Base-by-base conservation (phyloP, 2,113 vertebrate genomes). In the Coptodon bakossiorum region DNA sequence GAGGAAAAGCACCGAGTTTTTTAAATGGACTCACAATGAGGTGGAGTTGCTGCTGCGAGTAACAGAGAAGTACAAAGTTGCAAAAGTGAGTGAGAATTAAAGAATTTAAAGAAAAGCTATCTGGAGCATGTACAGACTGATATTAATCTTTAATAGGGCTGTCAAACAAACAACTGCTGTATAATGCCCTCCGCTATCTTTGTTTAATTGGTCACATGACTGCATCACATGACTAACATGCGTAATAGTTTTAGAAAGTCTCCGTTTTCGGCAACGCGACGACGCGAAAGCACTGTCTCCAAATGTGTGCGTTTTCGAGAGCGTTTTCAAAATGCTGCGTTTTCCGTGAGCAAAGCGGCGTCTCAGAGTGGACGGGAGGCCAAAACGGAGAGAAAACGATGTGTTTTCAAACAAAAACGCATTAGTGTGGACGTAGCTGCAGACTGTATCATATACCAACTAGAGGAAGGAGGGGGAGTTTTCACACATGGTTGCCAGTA, bases 351-450 rank as follows among this genome's bases (percentile, higher is more conserved):
- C 56, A 5, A 29, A 59, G 16, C 0, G 13, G 0, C 24, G 0
- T 59, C 56, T 59, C 56, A 59, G 56, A 29, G 27, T 59, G 56
- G 7, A 59, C 13, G 2, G 5, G 56, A 59, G 56, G 56, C 27
- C 56, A 59, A 59, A 59, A 59, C 1, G 7, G 56, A 59, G 56
- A 59, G 27, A 59, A 59, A 59, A 59, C 9, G 7, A 59, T 59
- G 54, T 56, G 27, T 59, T 29, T 59, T 59, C 13, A 59, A 0
- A 29, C 0, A 0, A 57, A 57, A 59, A 59, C 1, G 7, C 7
- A 59, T 59, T 59, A 7, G 24, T 29, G 56, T 8, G 54, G 3
- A 52, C 50, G 43, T 16, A 14, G 48, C 2, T 1, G 9, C 3
- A 7, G 56, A 59, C 24, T 29, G 24, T 59, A 29, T 16, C 56